Base-by-base conservation (phyloP, 2,797 vertebrate genomes). In the Ptychadena robeensis region DNA sequence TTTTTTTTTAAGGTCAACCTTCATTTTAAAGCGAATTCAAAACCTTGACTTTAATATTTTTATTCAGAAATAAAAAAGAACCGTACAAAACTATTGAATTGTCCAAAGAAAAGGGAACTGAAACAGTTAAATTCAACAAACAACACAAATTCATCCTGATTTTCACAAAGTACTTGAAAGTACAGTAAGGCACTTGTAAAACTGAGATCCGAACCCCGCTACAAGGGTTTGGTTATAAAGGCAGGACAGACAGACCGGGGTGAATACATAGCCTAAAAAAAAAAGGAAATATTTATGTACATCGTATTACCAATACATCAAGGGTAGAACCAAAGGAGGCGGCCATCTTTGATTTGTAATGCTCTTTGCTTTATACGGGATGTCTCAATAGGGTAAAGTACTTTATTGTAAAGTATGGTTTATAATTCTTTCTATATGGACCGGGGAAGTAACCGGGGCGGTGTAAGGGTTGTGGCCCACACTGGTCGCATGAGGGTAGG, bases 61-160 rank as follows among this genome's bases (percentile, higher is more conserved):
- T 82, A 70, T 95, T 97, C 95, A 94, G 96, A 96, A 97, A 96
- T 96, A 94, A 97, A 95, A 98, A 95, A 95, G 96, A 96, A 97
- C 96, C 96, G 96, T 98, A 99, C 96, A 99, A 98, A 98, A 98
- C 96, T 98, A 97, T 96, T 96, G 97, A 98, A 96, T 96, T 96
- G 96, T 97, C 95, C 94, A 95, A 96, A 65, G 97, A 94, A 95
- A 96, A 65, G 97, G 95, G 96, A 96, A 94, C 96, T 96, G 92
- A 95, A 95, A 97, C 96, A 96, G 95, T 96, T 95, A 92, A 5
- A 92, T 93, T 94, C 93, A 96, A 98, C 97, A 98, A 96, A 98
- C 96, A 96, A 97, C 95, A 98, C 96, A 96, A 92, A 95, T 94
- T 73, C 11, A 97, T 98, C 98, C 97, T 99, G 97, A 99, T 96